Evolutionary conservation across 1,140 invertebrate species (phyloP).

Genomic region (Sarcophaga peregrina): DNA sequence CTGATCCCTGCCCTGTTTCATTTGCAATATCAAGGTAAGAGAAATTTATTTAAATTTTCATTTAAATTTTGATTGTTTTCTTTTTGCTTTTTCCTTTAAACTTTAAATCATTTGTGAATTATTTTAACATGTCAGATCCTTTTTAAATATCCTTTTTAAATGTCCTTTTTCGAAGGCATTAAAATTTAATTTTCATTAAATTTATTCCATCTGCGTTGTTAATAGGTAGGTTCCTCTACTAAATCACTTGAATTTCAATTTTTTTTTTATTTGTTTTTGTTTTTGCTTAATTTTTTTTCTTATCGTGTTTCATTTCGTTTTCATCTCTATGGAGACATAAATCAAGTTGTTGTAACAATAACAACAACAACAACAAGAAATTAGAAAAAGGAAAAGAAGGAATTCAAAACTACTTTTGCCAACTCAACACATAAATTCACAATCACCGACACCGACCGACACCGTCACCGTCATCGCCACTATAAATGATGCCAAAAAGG

Average conservation of each 20-base stretch:
- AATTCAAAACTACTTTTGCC: background rate
- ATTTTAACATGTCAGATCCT: too few species aligned
- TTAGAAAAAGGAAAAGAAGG: too few species aligned
- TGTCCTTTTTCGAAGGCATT: too few species aligned
- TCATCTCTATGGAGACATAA: slow-evolving; percentile 16
- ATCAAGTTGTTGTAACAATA: slow-evolving; percentile 7
- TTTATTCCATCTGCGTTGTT: background rate
- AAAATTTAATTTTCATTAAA: too few species aligned
- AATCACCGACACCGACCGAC: background rate
- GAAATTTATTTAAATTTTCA: too few species aligned
- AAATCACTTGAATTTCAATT: background rate
- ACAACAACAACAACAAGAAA: background rate
- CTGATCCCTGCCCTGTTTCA: too few species aligned
- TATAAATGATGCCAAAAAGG: slow-evolving; percentile 19
- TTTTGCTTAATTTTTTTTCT: background rate
- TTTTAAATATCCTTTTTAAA: too few species aligned
- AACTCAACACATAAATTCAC: slow-evolving; percentile 22
- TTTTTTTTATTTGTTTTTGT: background rate
- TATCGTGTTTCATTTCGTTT: background rate
- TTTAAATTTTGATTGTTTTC: too few species aligned
- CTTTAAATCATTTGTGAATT: too few species aligned
- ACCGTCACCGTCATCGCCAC: too few species aligned
- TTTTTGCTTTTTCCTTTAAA: too few species aligned
- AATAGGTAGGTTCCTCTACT: background rate
- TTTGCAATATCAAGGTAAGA: too few species aligned